A percentile compares a stretch with the other conserved stretches of the same genome.
These are phyloP conservation scores for Cryptotis parvus DNA, from an alignment of 2,113 vertebrate genomes.

Conservation along the genomic window DNA sequence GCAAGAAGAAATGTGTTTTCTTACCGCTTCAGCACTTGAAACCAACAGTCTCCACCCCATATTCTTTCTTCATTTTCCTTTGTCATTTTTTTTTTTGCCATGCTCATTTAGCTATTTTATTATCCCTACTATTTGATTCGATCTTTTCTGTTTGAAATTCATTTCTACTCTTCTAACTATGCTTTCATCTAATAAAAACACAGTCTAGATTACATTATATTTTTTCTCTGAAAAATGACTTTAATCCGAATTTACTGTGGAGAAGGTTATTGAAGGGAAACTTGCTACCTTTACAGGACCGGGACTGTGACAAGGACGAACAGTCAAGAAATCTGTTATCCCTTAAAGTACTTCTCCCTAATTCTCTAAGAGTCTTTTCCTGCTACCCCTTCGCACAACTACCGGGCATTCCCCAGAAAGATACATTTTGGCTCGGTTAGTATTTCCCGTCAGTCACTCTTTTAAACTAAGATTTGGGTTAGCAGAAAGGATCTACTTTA, in stretches of 20 bases:
- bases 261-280: background rate
- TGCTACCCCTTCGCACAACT: background rate
- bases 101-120: background rate
- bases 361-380: background rate
- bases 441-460: background rate
- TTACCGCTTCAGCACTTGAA: background rate
- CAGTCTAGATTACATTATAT: background rate
- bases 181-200: conserved; percentile 7
- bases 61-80: conserved; percentile 8
- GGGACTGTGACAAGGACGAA: background rate
- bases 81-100: background rate
- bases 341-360: background rate
- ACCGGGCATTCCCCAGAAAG: background rate
- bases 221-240: conserved; percentile 43
- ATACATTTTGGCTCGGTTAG: background rate
- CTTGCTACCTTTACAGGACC: background rate
- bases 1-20: background rate
- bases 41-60: background rate
- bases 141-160: conserved; percentile 23
- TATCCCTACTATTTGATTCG: background rate
- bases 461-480: no score
- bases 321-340: background rate
- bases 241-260: background rate
- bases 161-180: background rate
- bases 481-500: no score